Percentiles rank a stretch among this genome's conserved stretches.
Evolutionary conservation across 1,140 invertebrate species (phyloP).

Genomic region (Brachionus plicatilis): DNA sequence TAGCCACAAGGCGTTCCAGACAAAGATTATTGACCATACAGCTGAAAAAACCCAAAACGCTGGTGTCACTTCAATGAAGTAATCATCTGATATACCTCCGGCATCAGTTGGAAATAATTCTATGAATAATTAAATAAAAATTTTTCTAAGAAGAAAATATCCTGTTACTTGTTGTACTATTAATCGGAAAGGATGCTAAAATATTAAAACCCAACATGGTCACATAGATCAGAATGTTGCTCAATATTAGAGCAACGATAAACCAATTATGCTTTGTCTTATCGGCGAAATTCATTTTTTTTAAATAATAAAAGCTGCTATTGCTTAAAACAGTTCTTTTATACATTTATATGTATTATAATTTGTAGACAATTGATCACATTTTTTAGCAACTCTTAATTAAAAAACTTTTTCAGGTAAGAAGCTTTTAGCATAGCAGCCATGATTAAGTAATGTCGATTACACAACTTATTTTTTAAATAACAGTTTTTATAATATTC

Average conservation of each 20-base stretch:
- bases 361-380: background rate
- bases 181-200: background rate
- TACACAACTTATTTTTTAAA: too few relatives aligned
- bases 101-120: conserved; percentile 46
- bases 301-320: background rate
- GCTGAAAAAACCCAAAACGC: conserved; percentile 48
- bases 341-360: too few relatives aligned
- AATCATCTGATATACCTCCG: conserved; percentile 45
- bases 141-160: too few relatives aligned
- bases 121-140: conserved; percentile 6
- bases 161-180: background rate
- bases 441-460: too few relatives aligned
- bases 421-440: background rate
- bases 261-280: conserved; percentile 31
- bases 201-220: conserved; percentile 27
- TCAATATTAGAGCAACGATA: conserved; percentile 7
- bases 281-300: background rate
- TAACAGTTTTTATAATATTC: too few relatives aligned
- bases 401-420: background rate
- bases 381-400: background rate
- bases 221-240: conserved; percentile 33
- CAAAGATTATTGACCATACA: conserved; percentile 50
- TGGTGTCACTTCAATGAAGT: conserved; percentile 47
- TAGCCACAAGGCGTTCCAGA: conserved; percentile 47
- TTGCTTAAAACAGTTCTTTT: background rate